phyloP scores from a whole-genome alignment of 2,888 invertebrate species.

The Diadegma fenestrale region DNA sequence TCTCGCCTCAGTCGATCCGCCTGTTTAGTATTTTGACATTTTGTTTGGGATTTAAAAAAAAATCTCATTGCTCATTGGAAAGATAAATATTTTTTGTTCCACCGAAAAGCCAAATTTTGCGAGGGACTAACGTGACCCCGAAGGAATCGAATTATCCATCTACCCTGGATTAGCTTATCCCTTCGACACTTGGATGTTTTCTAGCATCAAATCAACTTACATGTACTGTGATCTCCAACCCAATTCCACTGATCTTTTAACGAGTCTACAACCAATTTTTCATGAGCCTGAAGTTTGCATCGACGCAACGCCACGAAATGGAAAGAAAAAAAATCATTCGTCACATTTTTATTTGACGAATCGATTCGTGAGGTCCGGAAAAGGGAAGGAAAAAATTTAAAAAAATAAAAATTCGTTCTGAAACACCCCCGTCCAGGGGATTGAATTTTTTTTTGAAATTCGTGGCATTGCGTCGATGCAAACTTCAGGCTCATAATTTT shows the following conservation, averaged over 20 bases:
- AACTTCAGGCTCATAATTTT: too few species aligned
- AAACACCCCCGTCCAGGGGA: too few species aligned
- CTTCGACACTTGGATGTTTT: constrained; percentile 20
- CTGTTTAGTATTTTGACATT: background rate
- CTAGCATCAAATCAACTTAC: background rate
- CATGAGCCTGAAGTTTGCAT: too few species aligned
- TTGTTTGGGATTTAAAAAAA: background rate
- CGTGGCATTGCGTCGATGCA: too few species aligned
- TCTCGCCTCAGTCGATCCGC: background rate
- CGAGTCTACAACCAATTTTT: background rate
- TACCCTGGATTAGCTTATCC: constrained; percentile 13
- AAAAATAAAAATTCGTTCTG: too few species aligned
- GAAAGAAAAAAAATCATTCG: too few species aligned
- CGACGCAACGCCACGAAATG: too few species aligned
- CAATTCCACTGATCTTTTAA: background rate
- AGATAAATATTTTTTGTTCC: background rate
- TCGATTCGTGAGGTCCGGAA: too few species aligned
- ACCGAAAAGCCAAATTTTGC: background rate
- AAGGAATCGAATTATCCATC: background rate
- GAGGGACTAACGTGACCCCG: constrained; percentile 4
- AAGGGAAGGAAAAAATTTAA: too few species aligned
- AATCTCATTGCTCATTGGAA: background rate
- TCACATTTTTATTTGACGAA: too few species aligned
- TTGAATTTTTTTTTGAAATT: too few species aligned
- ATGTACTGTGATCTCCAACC: background rate